Evolutionary conservation across 2,797 vertebrate species (phyloP).

Genomic region (Notoglanidium macrostoma): DNA sequence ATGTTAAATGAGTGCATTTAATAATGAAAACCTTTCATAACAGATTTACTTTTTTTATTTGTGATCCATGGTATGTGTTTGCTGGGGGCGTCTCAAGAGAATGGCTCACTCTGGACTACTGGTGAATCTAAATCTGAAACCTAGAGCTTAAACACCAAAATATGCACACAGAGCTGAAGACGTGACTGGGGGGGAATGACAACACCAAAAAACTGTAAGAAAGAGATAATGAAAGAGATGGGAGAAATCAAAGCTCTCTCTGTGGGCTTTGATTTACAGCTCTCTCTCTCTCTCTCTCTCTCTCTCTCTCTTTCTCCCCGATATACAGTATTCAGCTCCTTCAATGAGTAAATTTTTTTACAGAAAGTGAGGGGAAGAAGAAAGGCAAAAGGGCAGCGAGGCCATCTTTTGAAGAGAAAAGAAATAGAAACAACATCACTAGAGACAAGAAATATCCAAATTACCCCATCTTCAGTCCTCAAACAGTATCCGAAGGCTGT

Average conservation of each 20-base stretch:
- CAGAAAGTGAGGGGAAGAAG: slow-evolving; percentile 43
- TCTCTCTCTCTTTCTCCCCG: neutral
- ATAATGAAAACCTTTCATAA: neutral
- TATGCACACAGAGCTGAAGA: slow-evolving; percentile 34
- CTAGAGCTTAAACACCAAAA: slow-evolving; percentile 15
- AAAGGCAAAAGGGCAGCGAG: slow-evolving; percentile 44
- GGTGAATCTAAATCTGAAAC: slow-evolving; percentile 21
- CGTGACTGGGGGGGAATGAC: slow-evolving; percentile 39
- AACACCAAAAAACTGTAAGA: slow-evolving; percentile 36
- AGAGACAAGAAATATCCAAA: slow-evolving; percentile 27
- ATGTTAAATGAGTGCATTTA: neutral
- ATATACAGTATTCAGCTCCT: slow-evolving; percentile 58
- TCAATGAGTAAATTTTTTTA: slow-evolving; percentile 66
- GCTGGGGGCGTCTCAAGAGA: neutral
- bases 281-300: slow-evolving; percentile 53
- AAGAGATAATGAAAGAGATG: slow-evolving; percentile 50
- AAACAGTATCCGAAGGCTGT: slow-evolving; percentile 6
- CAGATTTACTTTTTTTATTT: neutral
- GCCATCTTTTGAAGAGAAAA: slow-evolving; percentile 50
- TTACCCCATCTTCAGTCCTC: slow-evolving; percentile 25
- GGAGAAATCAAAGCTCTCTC: slow-evolving; percentile 67
- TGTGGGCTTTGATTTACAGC: slow-evolving; percentile 67
- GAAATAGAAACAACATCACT: slow-evolving; percentile 48
- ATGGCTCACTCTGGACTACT: slow-evolving; percentile 10
- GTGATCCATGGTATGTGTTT: neutral